Base-by-base conservation (phyloP, 2,888 invertebrate genomes). In the Leptinotarsa juncta region DNA sequence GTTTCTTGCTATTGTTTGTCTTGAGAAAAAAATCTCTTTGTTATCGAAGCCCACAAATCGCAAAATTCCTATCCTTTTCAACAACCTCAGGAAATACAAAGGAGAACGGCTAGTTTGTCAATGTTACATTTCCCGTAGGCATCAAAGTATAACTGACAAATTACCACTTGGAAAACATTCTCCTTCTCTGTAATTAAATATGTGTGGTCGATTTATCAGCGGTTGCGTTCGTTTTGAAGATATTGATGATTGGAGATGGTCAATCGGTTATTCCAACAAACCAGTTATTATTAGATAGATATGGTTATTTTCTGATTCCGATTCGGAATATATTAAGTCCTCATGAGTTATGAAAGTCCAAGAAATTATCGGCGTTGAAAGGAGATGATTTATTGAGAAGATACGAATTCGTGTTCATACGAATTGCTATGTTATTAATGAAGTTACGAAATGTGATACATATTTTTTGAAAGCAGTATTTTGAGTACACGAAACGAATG, bases 191-290 rank as follows among this genome's bases (percentile, higher is more conserved):
- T 82, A 80, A 83, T 83, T 83, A 82, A 73, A 75, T 77, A 77
- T 78, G 83, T 82, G 83, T 82, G 82, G 81, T 81, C 82, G 82
- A 82, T 81, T 82, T 81, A 80, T 82, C 82, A 65, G 70, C 57
- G 73, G 76, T 75, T 74, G 77, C 76, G 78, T 81, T 77, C 80
- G 78, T 82, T 81, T 80, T 78, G 62, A 71, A 81, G 79, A 80
- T 80, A 81, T 82, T 77, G 80, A 79, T 78, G 80, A 82, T 77
- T 78, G 73, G 66, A 75, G 80, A 80, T 79, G 78, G 70, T 81
- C 78, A 78, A 82, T 82, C 80, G 78, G 73, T 75, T 76, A 80
- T 78, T 80, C 49, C 72, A 79, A 79, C 76, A 78, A 82, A 82
- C 81, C 78, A 71, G 76, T 82, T 77, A 82, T 82, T 80, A 81